Conservation (phyloP, 2,797 vertebrate species). For the Phrynocephalus vlangalii region DNA sequence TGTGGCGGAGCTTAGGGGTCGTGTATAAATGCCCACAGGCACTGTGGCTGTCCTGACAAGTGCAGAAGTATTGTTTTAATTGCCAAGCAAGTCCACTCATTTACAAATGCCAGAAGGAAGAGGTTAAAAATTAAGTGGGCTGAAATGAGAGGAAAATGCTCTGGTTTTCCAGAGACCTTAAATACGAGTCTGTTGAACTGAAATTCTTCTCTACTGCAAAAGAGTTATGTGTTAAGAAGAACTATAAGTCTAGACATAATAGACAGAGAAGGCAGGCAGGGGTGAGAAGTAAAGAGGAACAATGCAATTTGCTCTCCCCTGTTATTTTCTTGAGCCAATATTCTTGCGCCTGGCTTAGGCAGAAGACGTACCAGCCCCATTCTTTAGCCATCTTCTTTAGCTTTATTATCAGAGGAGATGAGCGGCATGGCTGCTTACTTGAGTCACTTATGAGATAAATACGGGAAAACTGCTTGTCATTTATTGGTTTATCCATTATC, state of each 20-base stretch:
- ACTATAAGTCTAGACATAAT: conserved; percentile 30
- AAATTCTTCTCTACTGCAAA: background rate
- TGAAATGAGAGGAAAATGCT: background rate
- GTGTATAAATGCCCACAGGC: too few relatives aligned
- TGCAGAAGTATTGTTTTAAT: accelerated
- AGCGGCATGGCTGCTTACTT: conserved; percentile 65
- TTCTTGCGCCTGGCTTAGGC: conserved; percentile 73
- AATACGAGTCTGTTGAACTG: conserved; percentile 22
- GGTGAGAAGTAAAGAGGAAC: conserved; percentile 50
- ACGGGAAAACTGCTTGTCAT: conserved; percentile 81
- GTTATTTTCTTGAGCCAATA: conserved; percentile 52
- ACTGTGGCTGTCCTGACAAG: accelerated
- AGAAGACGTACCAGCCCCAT: conserved; percentile 55
- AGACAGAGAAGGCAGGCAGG: conserved; percentile 57
- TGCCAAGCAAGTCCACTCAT: accelerated
- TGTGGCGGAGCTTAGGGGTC: too few relatives aligned
- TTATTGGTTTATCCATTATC: conserved; percentile 90
- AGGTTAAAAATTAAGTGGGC: conserved; percentile 18
- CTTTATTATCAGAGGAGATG: conserved; percentile 72
- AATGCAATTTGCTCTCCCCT: conserved; percentile 30
- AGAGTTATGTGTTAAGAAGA: conserved; percentile 20
- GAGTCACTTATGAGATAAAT: conserved; percentile 80
- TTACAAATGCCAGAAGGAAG: accelerated
- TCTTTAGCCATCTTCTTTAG: conserved; percentile 58
- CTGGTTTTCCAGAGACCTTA: conserved; percentile 1